Evolutionary conservation across 2,113 vertebrate genomes (phyloP).

Genomic region (Phylloscopus trochilus): DNA sequence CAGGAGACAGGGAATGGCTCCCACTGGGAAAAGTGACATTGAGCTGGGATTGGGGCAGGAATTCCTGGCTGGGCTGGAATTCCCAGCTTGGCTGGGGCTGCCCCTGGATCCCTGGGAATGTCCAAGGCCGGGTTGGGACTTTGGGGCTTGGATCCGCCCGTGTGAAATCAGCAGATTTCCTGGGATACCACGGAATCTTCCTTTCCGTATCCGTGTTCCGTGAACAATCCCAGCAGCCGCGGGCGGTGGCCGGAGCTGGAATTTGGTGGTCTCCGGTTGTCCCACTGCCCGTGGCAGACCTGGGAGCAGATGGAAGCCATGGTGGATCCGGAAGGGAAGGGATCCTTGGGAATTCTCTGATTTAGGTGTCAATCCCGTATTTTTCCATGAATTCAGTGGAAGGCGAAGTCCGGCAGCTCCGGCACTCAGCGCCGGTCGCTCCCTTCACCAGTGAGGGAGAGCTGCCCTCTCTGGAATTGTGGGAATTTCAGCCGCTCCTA

Average conservation of each 20-base stretch:
- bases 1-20: not conserved
- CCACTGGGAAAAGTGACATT: not conserved
- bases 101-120: not conserved
- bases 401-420: rapidly evolving
- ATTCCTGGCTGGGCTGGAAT: not conserved
- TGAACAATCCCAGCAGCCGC: not conserved
- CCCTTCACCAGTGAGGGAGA: not conserved
- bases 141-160: rapidly evolving
- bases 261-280: not conserved
- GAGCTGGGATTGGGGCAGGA: not conserved
- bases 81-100: not conserved
- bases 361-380: rapidly evolving
- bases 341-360: not conserved
- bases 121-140: rapidly evolving
- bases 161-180: not conserved
- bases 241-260: not conserved
- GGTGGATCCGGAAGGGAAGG: not conserved
- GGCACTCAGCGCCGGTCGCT: rapidly evolving
- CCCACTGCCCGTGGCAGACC: too few species aligned
- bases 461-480: not conserved
- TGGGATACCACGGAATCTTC: not conserved
- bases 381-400: not conserved
- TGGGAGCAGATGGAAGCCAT: too few species aligned
- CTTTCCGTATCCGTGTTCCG: rapidly evolving
- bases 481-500: not conserved